Conservation (phyloP, 2,888 invertebrate genomes). For the Xanthostigma xanthostigma region DNA sequence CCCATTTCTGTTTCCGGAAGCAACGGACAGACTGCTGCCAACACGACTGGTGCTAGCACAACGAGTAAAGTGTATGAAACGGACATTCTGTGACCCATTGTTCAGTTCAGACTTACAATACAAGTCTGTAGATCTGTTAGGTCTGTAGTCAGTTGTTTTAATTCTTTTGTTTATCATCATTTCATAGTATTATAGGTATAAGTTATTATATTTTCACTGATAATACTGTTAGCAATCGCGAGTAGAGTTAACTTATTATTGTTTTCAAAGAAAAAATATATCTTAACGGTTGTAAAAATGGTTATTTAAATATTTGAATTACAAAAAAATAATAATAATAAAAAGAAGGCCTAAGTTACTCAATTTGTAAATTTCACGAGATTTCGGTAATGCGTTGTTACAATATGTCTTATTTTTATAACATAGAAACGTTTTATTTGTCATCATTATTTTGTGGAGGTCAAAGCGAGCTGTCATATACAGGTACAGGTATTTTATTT, state of each 20-base stretch:
- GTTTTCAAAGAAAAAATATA: background rate
- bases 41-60: conserved; percentile 30
- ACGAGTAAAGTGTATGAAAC: conserved; percentile 81
- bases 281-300: too few relatives aligned
- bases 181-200: background rate
- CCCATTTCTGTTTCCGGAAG: conserved; percentile 16
- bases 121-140: background rate
- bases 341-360: too few relatives aligned
- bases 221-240: background rate
- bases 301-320: too few relatives aligned
- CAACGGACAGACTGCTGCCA: conserved; percentile 15
- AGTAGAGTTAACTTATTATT: background rate
- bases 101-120: conserved; percentile 11
- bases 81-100: conserved; percentile 72
- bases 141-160: background rate
- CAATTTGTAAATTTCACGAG: too few relatives aligned
- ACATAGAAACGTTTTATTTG: too few relatives aligned
- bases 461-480: too few relatives aligned
- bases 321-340: too few relatives aligned
- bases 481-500: too few relatives aligned
- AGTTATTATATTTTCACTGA: background rate
- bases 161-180: background rate
- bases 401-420: too few relatives aligned
- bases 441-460: too few relatives aligned
- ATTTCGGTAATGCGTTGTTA: too few relatives aligned